phyloP scores from a whole-genome alignment of 2,888 invertebrate species.

The Julus scandinavius region DNA sequence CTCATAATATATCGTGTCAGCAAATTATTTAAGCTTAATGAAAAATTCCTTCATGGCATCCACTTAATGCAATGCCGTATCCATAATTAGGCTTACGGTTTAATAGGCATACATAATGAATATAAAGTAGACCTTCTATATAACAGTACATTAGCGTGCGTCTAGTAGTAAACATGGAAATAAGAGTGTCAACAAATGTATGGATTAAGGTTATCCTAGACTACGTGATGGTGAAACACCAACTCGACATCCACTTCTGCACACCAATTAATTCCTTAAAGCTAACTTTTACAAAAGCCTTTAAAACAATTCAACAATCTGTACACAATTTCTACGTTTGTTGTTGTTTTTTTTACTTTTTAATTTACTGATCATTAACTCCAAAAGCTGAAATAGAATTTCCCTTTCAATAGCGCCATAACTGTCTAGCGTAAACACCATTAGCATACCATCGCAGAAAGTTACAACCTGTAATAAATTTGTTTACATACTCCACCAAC shows the following conservation, averaged over 20 bases:
- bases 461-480: conserved; percentile 18
- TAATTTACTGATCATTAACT: conserved; percentile 31
- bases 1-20: conserved; percentile 17
- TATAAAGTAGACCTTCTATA: background rate
- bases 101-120: background rate
- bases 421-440: background rate
- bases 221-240: background rate
- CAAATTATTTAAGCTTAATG: conserved; percentile 24
- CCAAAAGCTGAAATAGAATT: background rate
- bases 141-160: background rate
- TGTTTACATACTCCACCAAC: conserved; percentile 26
- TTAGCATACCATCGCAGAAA: background rate
- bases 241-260: background rate
- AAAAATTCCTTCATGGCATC: conserved; percentile 3
- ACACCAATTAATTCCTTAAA: too few relatives aligned
- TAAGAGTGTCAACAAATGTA: background rate
- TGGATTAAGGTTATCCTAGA: background rate
- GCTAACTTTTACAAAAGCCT: background rate
- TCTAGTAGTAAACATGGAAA: background rate
- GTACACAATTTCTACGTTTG: background rate
- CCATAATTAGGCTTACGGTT: background rate
- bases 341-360: background rate
- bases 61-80: background rate
- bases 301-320: background rate
- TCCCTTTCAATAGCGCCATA: background rate